Conservation (phyloP, 2,888 invertebrate species). For the Notodonta dromedarius region DNA sequence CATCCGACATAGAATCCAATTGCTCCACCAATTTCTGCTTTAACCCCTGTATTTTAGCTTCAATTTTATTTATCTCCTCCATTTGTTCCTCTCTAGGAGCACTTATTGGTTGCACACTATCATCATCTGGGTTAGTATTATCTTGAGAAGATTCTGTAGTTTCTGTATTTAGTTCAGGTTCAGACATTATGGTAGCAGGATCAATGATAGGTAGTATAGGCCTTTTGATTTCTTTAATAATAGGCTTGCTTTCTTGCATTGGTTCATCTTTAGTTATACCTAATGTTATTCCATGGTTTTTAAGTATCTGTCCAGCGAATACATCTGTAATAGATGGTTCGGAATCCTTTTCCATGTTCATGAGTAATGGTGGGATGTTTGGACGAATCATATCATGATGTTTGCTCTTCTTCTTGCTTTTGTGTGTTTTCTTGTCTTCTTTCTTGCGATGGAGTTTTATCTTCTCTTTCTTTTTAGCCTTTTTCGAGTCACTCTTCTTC, state of each 20-base stretch:
- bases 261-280: conserved; percentile 57
- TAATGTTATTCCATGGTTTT: conserved; percentile 73
- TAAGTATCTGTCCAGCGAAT: conserved; percentile 86
- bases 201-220: conserved; percentile 75
- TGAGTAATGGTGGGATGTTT: conserved; percentile 74
- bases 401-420: conserved; percentile 73
- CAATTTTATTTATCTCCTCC: conserved; percentile 80
- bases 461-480: conserved; percentile 73
- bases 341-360: conserved; percentile 78
- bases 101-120: conserved; percentile 21
- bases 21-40: conserved; percentile 75
- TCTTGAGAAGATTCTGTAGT: conserved; percentile 57
- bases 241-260: conserved; percentile 54
- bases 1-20: conserved; percentile 84
- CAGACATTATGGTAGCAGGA: conserved; percentile 65
- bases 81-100: conserved; percentile 60
- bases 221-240: conserved; percentile 56
- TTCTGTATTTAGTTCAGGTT: conserved; percentile 35
- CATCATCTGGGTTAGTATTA: conserved; percentile 10
- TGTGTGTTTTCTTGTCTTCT: conserved; percentile 74
- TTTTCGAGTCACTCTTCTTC: conserved; percentile 66
- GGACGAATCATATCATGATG: conserved; percentile 73
- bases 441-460: conserved; percentile 63
- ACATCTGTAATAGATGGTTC: conserved; percentile 86
- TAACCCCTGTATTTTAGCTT: conserved; percentile 85